Evolutionary conservation across 2,888 invertebrate species (phyloP).

Genomic region (Caenorhabditis becei): DNA sequence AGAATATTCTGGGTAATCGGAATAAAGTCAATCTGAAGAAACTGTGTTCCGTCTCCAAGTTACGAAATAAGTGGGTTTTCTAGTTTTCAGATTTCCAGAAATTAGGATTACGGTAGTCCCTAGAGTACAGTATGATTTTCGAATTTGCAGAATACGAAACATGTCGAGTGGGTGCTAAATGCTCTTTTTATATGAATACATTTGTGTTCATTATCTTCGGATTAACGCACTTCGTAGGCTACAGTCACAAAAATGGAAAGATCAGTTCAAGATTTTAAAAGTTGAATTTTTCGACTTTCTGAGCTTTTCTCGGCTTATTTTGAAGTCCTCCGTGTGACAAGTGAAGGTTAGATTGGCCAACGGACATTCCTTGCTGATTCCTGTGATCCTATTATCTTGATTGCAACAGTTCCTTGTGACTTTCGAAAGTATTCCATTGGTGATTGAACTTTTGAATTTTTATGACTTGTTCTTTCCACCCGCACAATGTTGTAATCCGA

Average conservation of each 20-base stretch:
- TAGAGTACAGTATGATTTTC: too few relatives aligned
- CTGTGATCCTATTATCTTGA: neutral
- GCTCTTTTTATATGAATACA: neutral
- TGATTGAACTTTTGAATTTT: constrained; percentile 15
- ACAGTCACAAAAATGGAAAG: neutral
- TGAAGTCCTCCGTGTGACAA: too few relatives aligned
- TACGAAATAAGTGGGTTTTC: too few relatives aligned
- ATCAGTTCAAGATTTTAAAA: neutral
- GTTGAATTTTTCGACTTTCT: neutral
- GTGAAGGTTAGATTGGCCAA: too few relatives aligned
- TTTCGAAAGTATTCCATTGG: neutral
- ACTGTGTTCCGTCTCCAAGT: too few relatives aligned
- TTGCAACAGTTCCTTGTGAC: neutral
- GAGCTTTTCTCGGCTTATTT: too few relatives aligned
- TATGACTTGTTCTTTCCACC: constrained; percentile 13
- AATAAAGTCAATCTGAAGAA: too few relatives aligned
- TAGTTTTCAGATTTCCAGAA: too few relatives aligned
- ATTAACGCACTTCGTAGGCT: neutral
- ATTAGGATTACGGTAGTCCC: too few relatives aligned
- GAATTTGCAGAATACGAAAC: too few relatives aligned
- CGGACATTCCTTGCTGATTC: too few relatives aligned
- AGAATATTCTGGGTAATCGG: too few relatives aligned
- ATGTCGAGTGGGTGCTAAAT: neutral
- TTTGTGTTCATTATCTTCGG: neutral
- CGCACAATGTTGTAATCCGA: constrained; percentile 6